Base-by-base conservation (phyloP, 2,888 invertebrate genomes). In the Pteria penguin region DNA sequence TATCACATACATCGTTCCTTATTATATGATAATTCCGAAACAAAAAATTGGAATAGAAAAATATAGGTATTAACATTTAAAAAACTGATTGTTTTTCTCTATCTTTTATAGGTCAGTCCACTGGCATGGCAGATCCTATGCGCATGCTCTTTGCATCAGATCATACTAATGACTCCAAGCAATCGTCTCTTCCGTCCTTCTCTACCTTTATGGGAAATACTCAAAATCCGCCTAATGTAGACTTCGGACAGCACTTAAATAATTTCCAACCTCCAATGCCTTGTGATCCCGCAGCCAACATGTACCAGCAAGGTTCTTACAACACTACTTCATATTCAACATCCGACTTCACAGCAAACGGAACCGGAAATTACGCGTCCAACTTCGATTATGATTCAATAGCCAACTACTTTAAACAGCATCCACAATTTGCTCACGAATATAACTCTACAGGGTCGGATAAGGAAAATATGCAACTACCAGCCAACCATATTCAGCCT, bases 371-470 rank as follows among this genome's bases (percentile, higher is more conserved):
- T 36, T 36, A 36, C 45, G 14, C 14, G 45, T 14, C 68, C 26
- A 31, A 26, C 26, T 68, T 57, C 57, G 31, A 57, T 29, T 68
- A 68, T 68, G 68, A 68, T 26, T 68, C 68, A 29, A 57, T 68
- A 14, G 24, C 55, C 26, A 57, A 68, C 57, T 68, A 68, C 57
- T 68, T 68, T 31, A 68, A 57, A 32, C 55, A 68, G 29, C 68
- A 68, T 68, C 68, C 68, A 68, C 55, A 68, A 14, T 68, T 68
- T 26, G 68, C 68, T n/a, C 68, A 68, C 57, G 68, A 68, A 68
- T 68, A 68, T 57, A 68, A 57, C 57, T 36, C 45, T 11, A 68
- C 55, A 14, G 68, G 29, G 24, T 45, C 68, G 8, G 68, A 68
- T 31, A 68, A 68, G 26, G 68, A 68, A 32, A 68, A 68, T 29